Base-by-base conservation (phyloP, 2,113 vertebrate genomes). In the Misgurnus mizolepis region DNA sequence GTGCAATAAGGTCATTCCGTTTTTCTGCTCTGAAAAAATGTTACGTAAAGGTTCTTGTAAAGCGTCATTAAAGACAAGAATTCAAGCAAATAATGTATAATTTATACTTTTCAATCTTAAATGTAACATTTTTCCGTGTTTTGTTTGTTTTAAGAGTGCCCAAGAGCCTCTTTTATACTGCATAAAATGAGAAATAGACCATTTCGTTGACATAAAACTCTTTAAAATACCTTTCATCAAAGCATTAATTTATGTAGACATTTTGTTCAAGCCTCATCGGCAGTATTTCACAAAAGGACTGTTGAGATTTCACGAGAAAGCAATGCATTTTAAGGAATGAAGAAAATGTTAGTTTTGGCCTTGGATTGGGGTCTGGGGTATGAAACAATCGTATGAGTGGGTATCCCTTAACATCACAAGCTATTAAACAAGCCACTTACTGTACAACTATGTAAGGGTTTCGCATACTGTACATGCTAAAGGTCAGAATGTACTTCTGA, bases 1-100 rank as follows among this genome's bases (percentile, higher is more conserved):
- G 77, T 65, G 81, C 62, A 86, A 89, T 85, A 84, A 88, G 79
- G 86, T 67, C 41, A 66, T 53, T 81, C 70, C 82, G 68, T 82
- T 67, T 55, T 66, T 17, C 50, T 49, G 56, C 67, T 78, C 67
- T 73, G 81, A 76, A 60, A 80, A 83, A 79, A 85, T 62, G 71
- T 82, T 76, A 82, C 43, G 62, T 82, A 67, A 85, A 79, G 69
- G 55, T 53, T 76, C 47, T 60, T 40, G 58, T 56, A 58, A 58
- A 18, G 55, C 3, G 6, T 58, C 18, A 17, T 58, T 58, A 7
- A 2, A 47, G 69, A 4, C 45, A 12, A 76, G 27, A 65, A 56
- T 39, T 71, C 56, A 64, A 77, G 66, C 69, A 70, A 77, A 81
- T 34, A 34, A 34, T 34, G 27, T 1, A 34, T 34, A 34, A 34